Percentiles rank a stretch among this genome's conserved stretches.
These are phyloP conservation scores for Caerostris darwini DNA, from an alignment of 1,140 invertebrate genomes.

Conservation along the genomic window DNA sequence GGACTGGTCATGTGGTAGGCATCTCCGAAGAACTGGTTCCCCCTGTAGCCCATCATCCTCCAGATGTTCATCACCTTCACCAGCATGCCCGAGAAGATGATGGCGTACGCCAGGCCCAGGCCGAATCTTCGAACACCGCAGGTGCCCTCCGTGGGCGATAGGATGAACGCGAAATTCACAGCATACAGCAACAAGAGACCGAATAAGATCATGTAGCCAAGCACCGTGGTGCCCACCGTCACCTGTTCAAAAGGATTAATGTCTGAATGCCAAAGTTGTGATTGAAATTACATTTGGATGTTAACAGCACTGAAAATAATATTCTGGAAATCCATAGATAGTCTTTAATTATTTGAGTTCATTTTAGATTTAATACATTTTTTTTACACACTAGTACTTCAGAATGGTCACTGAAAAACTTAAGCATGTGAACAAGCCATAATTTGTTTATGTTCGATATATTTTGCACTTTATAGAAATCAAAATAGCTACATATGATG, in stretches of 20 bases:
- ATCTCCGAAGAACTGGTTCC: conserved; percentile 54
- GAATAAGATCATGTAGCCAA: conserved; percentile 83
- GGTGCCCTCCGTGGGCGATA: conserved; percentile 80
- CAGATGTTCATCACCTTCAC: conserved; percentile 83
- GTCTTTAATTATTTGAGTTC: too few relatives aligned
- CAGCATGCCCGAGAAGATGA: conserved; percentile 83
- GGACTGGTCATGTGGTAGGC: conserved; percentile 93
- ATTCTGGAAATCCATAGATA: too few relatives aligned
- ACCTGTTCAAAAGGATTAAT: conserved; percentile 79
- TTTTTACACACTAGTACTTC: too few relatives aligned
- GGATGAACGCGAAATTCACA: conserved; percentile 83
- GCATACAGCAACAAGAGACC: conserved; percentile 83
- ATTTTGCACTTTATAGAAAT: too few relatives aligned
- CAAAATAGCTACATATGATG: too few relatives aligned
- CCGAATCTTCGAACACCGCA: conserved; percentile 83
- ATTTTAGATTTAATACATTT: too few relatives aligned
- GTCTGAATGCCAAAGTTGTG: too few relatives aligned
- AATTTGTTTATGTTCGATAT: too few relatives aligned
- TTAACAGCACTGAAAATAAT: too few relatives aligned
- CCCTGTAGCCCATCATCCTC: conserved; percentile 79
- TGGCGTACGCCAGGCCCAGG: conserved; percentile 82
- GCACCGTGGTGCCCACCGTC: conserved; percentile 82
- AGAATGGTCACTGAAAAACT: too few relatives aligned
- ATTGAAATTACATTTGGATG: too few relatives aligned
- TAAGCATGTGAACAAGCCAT: too few relatives aligned